These are phyloP conservation scores for Bedellia somnulentella DNA, from an alignment of 2,888 invertebrate species.

Conservation along the genomic window DNA sequence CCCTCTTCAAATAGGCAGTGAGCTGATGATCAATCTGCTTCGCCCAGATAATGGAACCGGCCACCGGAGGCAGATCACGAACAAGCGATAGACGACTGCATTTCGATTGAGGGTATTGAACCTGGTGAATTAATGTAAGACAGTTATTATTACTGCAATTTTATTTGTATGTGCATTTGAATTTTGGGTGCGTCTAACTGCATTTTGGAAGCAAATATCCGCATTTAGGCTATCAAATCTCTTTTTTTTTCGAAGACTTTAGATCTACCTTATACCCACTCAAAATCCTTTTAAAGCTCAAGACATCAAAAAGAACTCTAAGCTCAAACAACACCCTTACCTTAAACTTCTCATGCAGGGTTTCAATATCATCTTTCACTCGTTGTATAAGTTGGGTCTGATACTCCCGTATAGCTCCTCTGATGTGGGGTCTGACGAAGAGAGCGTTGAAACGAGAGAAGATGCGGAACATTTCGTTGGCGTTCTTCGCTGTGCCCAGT, in stretches of 20 bases:
- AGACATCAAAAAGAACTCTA: too few relatives aligned
- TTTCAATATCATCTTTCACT: slow-evolving; percentile 98
- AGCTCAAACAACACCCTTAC: too few relatives aligned
- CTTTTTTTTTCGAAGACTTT: too few relatives aligned
- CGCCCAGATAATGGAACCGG: slow-evolving; percentile 99
- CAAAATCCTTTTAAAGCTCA: too few relatives aligned
- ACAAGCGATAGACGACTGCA: slow-evolving; percentile 89
- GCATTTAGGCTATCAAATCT: too few relatives aligned
- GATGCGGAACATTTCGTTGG: slow-evolving; percentile 99
- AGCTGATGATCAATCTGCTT: slow-evolving; percentile 97
- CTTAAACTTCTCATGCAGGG: slow-evolving; percentile 97
- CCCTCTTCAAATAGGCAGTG: slow-evolving; percentile 91
- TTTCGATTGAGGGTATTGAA: slow-evolving; percentile 94
- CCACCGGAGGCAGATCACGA: slow-evolving; percentile 94
- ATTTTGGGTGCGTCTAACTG: neutral
- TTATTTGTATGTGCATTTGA: neutral
- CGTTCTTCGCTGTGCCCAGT: slow-evolving; percentile 97
- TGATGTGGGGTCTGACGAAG: slow-evolving; percentile 97
- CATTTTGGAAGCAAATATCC: too few relatives aligned
- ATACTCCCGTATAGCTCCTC: slow-evolving; percentile 98
- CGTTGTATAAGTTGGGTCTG: slow-evolving; percentile 98
- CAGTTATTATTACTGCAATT: slow-evolving; percentile 1
- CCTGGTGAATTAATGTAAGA: slow-evolving; percentile 43
- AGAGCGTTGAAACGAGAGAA: slow-evolving; percentile 98
- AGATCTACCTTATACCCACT: too few relatives aligned